Conservation (phyloP, 2,797 vertebrate genomes). For the Netta rufina region DNA sequence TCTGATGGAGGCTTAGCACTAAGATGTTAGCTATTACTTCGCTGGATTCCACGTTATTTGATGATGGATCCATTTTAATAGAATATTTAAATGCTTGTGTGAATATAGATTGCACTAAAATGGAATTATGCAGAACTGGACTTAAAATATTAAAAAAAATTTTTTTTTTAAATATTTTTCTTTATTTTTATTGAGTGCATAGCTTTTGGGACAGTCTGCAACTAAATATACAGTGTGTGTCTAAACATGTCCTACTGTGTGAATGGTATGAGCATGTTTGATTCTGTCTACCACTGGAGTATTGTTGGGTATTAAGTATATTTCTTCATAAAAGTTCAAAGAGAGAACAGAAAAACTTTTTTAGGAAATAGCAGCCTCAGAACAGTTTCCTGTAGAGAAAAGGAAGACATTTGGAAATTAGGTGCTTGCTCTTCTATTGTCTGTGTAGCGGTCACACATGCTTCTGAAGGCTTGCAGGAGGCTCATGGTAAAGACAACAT, state of each 20-base stretch:
- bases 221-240: neutral
- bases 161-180: neutral
- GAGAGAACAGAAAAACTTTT: neutral
- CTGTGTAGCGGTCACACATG: neutral
- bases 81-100: slow-evolving; percentile 72
- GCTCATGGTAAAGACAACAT: neutral
- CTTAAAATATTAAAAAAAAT: slow-evolving; percentile 62
- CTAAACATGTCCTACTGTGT: neutral
- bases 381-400: neutral
- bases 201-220: slow-evolving; percentile 29
- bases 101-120: slow-evolving; percentile 63
- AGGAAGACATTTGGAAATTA: neutral
- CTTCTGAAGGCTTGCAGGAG: neutral
- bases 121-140: slow-evolving; percentile 53
- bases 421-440: neutral
- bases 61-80: slow-evolving; percentile 73
- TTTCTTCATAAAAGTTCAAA: neutral
- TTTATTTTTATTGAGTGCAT: neutral
- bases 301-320: neutral
- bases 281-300: neutral
- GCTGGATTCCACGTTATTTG: slow-evolving; percentile 71
- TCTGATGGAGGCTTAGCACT: slow-evolving; percentile 74
- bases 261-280: neutral
- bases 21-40: slow-evolving; percentile 76
- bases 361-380: neutral